These are phyloP conservation scores for Lacanobia oleracea DNA, from an alignment of 2,888 invertebrate species.

Conservation along the genomic window DNA sequence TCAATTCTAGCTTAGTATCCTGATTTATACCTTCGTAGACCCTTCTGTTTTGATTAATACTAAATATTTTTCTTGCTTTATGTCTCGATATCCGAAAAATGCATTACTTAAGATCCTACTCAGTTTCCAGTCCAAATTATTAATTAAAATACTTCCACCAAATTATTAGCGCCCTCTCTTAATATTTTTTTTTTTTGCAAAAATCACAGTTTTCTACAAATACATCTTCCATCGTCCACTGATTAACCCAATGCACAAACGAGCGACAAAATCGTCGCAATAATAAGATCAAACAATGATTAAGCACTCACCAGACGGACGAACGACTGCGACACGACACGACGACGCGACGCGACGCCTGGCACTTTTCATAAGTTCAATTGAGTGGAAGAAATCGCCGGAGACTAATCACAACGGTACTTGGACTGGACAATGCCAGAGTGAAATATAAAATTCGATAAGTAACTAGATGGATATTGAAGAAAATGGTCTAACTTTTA, in stretches of 20 bases:
- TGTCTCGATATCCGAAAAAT: no score
- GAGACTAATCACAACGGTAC: slow-evolving; percentile 84
- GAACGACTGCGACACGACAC: slow-evolving; percentile 48
- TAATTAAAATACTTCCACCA: no score
- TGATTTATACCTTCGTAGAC: no score
- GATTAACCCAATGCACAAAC: slow-evolving; percentile 32
- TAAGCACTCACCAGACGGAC: slow-evolving; percentile 69
- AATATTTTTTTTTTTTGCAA: neutral
- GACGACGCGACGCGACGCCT: slow-evolving; percentile 57
- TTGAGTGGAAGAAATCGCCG: slow-evolving; percentile 86
- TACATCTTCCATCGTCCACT: slow-evolving; percentile 20
- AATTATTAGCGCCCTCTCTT: no score
- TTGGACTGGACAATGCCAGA: slow-evolving; percentile 68
- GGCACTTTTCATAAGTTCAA: slow-evolving; percentile 88
- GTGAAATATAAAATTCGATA: slow-evolving; percentile 46
- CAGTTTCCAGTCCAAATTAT: no score
- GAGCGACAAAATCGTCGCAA: slow-evolving; percentile 68
- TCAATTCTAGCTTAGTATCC: neutral
- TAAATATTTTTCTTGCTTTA: no score
- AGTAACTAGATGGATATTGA: neutral
- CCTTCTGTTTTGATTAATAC: no score
- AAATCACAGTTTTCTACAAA: neutral
- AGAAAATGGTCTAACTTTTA: neutral
- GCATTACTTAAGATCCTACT: no score
- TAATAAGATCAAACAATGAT: slow-evolving; percentile 88